Conservation (phyloP, 2,888 invertebrate genomes). For the Cybosia mesomella region DNA sequence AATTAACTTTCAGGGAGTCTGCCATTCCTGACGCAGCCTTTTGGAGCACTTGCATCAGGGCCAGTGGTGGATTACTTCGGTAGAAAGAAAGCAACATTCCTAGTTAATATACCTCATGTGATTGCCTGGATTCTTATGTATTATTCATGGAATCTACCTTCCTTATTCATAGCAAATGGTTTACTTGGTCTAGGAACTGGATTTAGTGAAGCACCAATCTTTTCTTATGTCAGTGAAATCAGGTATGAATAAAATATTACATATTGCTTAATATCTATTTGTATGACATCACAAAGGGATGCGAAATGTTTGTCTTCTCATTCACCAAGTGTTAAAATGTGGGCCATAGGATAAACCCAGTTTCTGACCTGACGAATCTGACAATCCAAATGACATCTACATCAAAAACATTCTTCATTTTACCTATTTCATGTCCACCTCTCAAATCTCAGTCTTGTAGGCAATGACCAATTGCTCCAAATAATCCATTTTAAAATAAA, state of each 20-base stretch:
- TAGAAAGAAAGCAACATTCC: conserved; percentile 82
- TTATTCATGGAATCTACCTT: conserved; percentile 76
- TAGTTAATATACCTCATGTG: conserved; percentile 86
- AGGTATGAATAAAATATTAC: conserved; percentile 62
- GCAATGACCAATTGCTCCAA: too few species aligned
- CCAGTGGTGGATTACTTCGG: conserved; percentile 86
- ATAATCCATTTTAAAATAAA: too few species aligned
- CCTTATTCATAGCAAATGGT: conserved; percentile 81
- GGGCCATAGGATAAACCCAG: neutral
- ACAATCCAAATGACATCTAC: too few species aligned
- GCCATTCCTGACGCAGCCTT: conserved; percentile 85
- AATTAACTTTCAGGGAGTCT: conserved; percentile 80
- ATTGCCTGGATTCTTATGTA: conserved; percentile 86
- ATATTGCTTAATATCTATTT: neutral
- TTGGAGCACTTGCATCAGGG: conserved; percentile 86
- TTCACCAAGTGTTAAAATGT: neutral
- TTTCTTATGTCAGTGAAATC: conserved; percentile 87
- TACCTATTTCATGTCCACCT: too few species aligned
- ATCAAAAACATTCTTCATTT: too few species aligned
- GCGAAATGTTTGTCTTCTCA: neutral
- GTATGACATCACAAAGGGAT: too few species aligned
- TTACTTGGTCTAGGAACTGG: conserved; percentile 86
- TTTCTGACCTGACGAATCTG: too few species aligned
- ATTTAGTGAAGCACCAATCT: conserved; percentile 87
- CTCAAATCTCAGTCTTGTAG: too few species aligned